Evolutionary conservation across 2,113 vertebrate species (phyloP).

Genomic region (Fulmarus glacialis): DNA sequence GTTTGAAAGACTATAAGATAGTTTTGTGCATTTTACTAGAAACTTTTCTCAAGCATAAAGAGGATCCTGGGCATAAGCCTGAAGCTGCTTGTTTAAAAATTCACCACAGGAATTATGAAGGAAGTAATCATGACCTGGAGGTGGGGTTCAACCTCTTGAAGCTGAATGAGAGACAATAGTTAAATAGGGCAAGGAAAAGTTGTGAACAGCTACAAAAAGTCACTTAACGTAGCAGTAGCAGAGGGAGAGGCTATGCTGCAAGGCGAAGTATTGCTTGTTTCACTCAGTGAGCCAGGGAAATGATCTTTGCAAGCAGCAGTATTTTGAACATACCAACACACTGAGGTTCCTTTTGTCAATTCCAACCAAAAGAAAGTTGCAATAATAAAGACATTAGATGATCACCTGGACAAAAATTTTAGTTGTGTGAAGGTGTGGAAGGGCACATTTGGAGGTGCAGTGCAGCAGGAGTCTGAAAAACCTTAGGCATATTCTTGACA

Average conservation of each 20-base stretch:
- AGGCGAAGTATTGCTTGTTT: not conserved
- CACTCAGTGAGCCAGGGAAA: not conserved
- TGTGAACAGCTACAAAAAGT: not conserved
- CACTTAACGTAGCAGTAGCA: rapidly evolving
- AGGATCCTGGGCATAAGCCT: not conserved
- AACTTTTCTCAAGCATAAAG: not conserved
- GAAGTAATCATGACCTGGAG: not conserved
- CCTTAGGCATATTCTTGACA: not conserved
- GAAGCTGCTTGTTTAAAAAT: not conserved
- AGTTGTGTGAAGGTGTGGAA: not conserved
- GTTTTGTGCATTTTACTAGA: not conserved
- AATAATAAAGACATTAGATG: not conserved
- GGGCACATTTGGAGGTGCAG: not conserved
- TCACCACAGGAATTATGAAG: not conserved
- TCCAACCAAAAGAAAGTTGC: not conserved
- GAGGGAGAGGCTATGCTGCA: not conserved
- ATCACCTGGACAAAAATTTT: not conserved
- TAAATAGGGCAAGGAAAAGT: not conserved
- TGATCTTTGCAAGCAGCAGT: not conserved
- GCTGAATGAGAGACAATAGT: not conserved
- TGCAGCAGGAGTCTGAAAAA: not conserved
- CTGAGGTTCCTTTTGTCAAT: not conserved
- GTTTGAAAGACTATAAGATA: not conserved
- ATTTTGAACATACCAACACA: rapidly evolving
- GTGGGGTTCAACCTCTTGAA: not conserved